These are phyloP conservation scores for Notothenia coriiceps DNA, from an alignment of 2,113 vertebrate genomes.

Conservation along the genomic window DNA sequence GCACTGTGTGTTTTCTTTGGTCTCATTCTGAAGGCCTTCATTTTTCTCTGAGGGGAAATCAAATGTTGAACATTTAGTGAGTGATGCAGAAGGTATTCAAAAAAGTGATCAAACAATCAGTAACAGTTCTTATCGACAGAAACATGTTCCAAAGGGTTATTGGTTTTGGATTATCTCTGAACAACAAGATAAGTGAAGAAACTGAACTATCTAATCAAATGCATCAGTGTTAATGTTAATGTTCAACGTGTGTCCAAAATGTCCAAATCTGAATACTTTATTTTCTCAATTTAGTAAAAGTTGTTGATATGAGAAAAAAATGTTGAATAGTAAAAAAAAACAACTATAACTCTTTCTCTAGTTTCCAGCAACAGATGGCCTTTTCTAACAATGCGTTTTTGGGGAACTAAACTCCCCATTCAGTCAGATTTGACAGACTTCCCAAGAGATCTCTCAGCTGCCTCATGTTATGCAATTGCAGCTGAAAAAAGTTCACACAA, in stretches of 20 bases:
- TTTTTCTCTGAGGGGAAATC: conserved; percentile 30
- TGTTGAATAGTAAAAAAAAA: not conserved
- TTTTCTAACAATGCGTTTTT: conserved; percentile 39
- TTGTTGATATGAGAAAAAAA: not conserved
- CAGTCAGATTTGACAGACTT: conserved; percentile 64
- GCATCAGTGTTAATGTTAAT: not conserved
- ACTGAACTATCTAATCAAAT: conserved; percentile 10
- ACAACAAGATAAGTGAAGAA: not conserved
- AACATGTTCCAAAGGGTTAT: not conserved
- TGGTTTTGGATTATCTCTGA: not conserved
- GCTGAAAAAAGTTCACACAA: conserved; percentile 38
- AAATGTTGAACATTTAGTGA: not conserved
- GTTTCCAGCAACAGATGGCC: conserved; percentile 43
- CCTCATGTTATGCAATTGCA: conserved; percentile 48
- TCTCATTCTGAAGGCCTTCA: conserved; percentile 43
- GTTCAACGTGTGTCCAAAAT: not conserved
- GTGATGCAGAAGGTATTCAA: conserved; percentile 26
- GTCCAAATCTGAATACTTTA: not conserved
- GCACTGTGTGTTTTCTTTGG: conserved; percentile 49
- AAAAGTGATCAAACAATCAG: conserved; percentile 22
- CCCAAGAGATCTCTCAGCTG: conserved; percentile 43
- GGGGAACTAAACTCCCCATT: conserved; percentile 50
- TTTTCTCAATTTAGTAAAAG: not conserved
- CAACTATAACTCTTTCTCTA: conserved; percentile 2
- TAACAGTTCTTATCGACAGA: not conserved